Conservation (phyloP, 1,140 invertebrate species). For the Euura lappo region DNA sequence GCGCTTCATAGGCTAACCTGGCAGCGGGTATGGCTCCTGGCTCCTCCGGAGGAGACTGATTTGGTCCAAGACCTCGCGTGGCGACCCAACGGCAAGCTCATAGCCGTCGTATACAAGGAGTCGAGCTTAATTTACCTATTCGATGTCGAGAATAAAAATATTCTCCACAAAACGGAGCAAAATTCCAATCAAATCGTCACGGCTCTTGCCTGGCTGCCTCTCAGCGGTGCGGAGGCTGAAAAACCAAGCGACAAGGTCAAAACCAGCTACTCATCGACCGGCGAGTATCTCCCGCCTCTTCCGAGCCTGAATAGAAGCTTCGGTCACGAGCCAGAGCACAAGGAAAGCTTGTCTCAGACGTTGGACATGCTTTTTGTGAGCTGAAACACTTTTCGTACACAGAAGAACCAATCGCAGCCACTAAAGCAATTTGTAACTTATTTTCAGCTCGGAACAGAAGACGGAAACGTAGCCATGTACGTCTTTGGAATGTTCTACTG, state of each 20-base stretch:
- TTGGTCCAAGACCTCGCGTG: constrained; percentile 78
- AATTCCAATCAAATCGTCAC: constrained; percentile 59
- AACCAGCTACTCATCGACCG: constrained; percentile 40
- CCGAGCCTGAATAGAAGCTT: constrained; percentile 67
- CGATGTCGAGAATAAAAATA: constrained; percentile 88
- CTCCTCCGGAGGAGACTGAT: constrained; percentile 74
- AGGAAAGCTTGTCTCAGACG: constrained; percentile 49
- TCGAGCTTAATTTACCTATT: constrained; percentile 69
- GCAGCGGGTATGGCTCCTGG: constrained; percentile 89
- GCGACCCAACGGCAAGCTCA: constrained; percentile 93
- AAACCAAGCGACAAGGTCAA: constrained; percentile 26
- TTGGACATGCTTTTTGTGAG: constrained; percentile 55
- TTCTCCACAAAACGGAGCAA: constrained; percentile 73
- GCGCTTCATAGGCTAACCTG: constrained; percentile 88
- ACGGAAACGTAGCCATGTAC: constrained; percentile 76
- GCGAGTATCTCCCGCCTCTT: constrained; percentile 62
- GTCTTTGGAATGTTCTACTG: constrained; percentile 86
- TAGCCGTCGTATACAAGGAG: constrained; percentile 67
- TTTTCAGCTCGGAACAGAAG: constrained; percentile 81
- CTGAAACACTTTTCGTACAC: constrained; percentile 7
- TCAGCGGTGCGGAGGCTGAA: constrained; percentile 32
- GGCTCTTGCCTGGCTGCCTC: constrained; percentile 65
- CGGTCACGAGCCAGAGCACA: constrained; percentile 52
- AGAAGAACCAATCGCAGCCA: no score
- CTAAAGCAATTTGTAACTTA: neutral